phyloP scores from a whole-genome alignment of 1,140 invertebrate genomes.

The Proales similis region DNA sequence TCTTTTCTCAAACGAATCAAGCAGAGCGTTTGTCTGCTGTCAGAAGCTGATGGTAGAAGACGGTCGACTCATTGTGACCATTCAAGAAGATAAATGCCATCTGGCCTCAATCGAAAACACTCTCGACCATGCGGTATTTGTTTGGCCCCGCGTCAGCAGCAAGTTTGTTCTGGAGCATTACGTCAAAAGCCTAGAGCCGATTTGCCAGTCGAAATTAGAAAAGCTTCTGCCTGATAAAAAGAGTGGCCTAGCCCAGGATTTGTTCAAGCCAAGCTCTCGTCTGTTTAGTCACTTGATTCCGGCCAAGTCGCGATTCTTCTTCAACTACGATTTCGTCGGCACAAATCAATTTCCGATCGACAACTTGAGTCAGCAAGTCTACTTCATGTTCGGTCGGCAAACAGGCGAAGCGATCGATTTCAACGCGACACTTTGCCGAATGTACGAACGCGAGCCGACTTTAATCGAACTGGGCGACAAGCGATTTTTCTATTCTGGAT shows the following conservation, averaged over 20 bases:
- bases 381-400: constrained; percentile 13
- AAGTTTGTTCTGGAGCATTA: constrained; percentile 34
- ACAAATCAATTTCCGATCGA: constrained; percentile 35
- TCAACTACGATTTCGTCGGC: constrained; percentile 29
- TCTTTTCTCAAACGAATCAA: too few relatives aligned
- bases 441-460: constrained; percentile 33
- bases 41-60: constrained; percentile 29
- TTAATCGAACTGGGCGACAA: constrained; percentile 13
- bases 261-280: neutral
- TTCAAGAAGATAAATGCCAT: neutral
- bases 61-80: neutral
- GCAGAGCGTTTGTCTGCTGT: too few relatives aligned
- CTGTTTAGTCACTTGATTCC: constrained; percentile 14
- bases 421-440: constrained; percentile 29
- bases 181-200: neutral
- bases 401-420: neutral
- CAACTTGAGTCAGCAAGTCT: constrained; percentile 25
- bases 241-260: neutral
- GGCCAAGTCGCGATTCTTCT: neutral
- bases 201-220: too few relatives aligned
- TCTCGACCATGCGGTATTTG: neutral
- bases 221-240: too few relatives aligned
- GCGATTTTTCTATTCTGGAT: neutral
- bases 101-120: neutral
- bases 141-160: constrained; percentile 25